Evolutionary conservation across 2,797 vertebrate genomes (phyloP), one percentile per base, ranked within the genome.

Genomic region (Acestrorhynchus altus): DNA sequence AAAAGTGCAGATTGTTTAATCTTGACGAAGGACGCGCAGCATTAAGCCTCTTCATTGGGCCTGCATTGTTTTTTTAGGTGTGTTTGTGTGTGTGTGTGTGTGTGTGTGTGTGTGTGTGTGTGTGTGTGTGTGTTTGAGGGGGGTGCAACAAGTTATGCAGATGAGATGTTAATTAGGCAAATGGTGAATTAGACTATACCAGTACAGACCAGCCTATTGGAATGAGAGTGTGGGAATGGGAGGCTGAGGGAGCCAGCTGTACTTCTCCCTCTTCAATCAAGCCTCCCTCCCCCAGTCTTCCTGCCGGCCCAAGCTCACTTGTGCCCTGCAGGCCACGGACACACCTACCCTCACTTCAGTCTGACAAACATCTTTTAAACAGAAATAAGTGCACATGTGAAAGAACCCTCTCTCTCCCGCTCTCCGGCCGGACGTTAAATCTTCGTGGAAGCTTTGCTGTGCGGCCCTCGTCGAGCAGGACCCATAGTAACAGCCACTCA

Each of bases 91-190:
- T 68, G 57, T 54, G 59, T 39, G 71, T 40, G 40, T 35, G 2
- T n/a, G 44, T 16, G 20, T 95, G 78, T 64, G 79, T n/a, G 73
- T 68, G 57, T 54, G 59, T 39, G 71, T 40, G 40, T 2, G 79
- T 35, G 73, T 68, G 57, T 54, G 59, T 39, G 71, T 40, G 40
- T 35, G 2, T n/a, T 35, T 16, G 20, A 65, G 54, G 75, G 46
- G 67, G 60, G 87, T 93, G 95, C 95, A 95, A 96, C 95, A 95
- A 95, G 96, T 96, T 96, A 97, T 97, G 96, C 95, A 97, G 95
- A 97, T 97, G 91, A 96, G 93, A 97, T 98, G 96, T 95, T 97
- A 98, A 97, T 96, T 95, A 96, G 94, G 91, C 85, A 90, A 94
- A 96, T 93, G 93, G 93, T 95, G 94, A 95, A 95, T 96, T 96